Percentiles rank a stretch among this genome's conserved stretches.
These are phyloP conservation scores for Anseranas semipalmata DNA, from an alignment of 2,113 vertebrate species.

Conservation along the genomic window DNA sequence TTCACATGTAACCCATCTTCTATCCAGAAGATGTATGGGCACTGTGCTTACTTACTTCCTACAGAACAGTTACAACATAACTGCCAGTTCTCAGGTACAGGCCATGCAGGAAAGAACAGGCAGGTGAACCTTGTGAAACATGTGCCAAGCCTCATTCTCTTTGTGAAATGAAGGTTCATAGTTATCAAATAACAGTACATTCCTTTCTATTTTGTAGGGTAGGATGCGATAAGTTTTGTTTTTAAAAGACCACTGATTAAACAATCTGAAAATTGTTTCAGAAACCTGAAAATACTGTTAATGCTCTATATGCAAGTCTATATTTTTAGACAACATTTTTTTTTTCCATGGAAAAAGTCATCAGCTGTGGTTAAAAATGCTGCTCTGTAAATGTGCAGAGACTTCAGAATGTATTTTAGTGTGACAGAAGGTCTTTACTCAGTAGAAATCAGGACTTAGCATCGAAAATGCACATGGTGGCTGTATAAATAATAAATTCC, in stretches of 20 bases:
- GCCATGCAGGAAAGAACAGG: background rate
- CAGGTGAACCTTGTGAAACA: background rate
- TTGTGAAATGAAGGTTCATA: background rate
- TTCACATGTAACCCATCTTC: background rate
- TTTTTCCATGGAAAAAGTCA: constrained; percentile 11
- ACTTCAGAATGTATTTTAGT: constrained; percentile 55
- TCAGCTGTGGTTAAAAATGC: constrained; percentile 49
- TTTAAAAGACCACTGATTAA: background rate
- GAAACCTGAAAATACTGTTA: constrained; percentile 40
- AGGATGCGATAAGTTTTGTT: background rate
- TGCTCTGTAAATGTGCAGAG: constrained; percentile 47
- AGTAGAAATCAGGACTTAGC: constrained; percentile 25
- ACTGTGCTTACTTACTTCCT: background rate
- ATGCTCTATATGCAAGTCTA: background rate
- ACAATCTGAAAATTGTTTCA: too few species aligned
- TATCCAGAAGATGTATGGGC: background rate
- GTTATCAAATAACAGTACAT: background rate
- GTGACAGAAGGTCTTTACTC: constrained; percentile 50
- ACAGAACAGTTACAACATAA: background rate
- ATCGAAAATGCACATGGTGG: constrained; percentile 17
- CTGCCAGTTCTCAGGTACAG: background rate
- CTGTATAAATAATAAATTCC: constrained; percentile 65
- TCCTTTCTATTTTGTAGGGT: background rate
- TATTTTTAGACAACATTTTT: constrained; percentile 25
- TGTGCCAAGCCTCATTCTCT: background rate